Evolutionary conservation across 2,888 invertebrate genomes (phyloP).

Genomic region (Mactromeris polynyma): DNA sequence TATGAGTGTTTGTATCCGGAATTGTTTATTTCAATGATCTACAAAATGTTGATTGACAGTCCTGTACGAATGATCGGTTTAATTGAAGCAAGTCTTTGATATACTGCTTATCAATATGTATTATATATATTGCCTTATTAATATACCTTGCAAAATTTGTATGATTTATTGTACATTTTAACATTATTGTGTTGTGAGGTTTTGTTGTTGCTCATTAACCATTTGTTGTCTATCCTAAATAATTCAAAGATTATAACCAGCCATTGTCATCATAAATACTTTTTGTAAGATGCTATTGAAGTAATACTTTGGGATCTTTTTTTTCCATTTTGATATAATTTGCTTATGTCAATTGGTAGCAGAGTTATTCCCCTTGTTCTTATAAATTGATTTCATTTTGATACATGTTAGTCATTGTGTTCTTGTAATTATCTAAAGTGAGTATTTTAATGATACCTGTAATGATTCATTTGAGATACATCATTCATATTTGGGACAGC

Average conservation of each 20-base stretch:
- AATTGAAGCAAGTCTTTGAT: neutral
- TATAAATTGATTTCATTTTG: neutral
- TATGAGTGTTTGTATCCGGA: neutral
- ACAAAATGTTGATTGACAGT: neutral
- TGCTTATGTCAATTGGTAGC: neutral
- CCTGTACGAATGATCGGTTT: neutral
- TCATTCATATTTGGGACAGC: neutral
- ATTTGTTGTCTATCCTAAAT: neutral
- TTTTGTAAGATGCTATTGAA: neutral
- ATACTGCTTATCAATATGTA: neutral
- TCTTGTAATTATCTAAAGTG: neutral
- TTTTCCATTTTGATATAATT: neutral
- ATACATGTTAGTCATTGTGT: neutral
- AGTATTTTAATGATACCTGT: neutral
- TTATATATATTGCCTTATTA: conserved; percentile 3
- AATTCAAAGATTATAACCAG: neutral
- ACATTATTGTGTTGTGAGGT: neutral
- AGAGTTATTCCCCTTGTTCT: neutral
- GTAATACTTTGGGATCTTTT: neutral
- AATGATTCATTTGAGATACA: neutral
- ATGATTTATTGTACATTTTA: neutral
- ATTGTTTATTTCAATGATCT: neutral
- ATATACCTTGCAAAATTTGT: neutral
- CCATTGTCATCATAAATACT: neutral
- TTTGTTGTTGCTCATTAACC: neutral